Evolutionary conservation across 2,797 vertebrate species (phyloP), one percentile per base, ranked within the genome.

Genomic region (Bradypodion ventrale): DNA sequence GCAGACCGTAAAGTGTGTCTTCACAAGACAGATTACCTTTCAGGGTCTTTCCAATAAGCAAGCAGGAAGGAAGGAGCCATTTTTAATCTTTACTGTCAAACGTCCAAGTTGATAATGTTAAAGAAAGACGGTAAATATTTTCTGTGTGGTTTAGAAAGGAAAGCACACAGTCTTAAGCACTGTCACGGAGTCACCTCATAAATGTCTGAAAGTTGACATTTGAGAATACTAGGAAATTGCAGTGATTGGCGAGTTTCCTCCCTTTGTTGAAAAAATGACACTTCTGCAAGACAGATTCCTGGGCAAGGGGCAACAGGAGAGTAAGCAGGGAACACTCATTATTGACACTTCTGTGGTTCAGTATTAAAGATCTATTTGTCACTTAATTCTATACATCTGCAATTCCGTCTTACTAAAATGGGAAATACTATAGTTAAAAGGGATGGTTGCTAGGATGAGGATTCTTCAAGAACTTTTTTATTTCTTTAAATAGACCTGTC

Each of bases 61-160:
- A 96, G 92, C 93, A 91, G 92, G 89, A 93, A 96, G 89, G 92
- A 94, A 95, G 91, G 93, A 93, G 89, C 93, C 93, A 94, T 95
- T 96, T 95, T 96, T 96, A 96, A 96, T 96, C 96, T 93, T 95
- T 96, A 95, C 95, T 96, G 94, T 96, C 95, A 96, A 88, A 88
- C 87, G 93, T 94, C 92, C 90, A 92, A 88, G 94, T 94, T 95
- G 94, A 95, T 94, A 93, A 93, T 89, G 85, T 94, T 95, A 94
- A 94, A 91, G 95, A 95, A 94, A 95, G 91, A 93, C 94, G 95
- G 69, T 70, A 37, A 92, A 93, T 87, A 83, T 92, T 93, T 94
- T 91, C 92, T 88, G 90, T 42, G 66, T 88, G 79, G 89, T 70
- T 92, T 93, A 90, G 93, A 95, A 92, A 92, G 80, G 87, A 94